Base-by-base conservation (phyloP, 2,113 vertebrate genomes). In the Solea solea region DNA sequence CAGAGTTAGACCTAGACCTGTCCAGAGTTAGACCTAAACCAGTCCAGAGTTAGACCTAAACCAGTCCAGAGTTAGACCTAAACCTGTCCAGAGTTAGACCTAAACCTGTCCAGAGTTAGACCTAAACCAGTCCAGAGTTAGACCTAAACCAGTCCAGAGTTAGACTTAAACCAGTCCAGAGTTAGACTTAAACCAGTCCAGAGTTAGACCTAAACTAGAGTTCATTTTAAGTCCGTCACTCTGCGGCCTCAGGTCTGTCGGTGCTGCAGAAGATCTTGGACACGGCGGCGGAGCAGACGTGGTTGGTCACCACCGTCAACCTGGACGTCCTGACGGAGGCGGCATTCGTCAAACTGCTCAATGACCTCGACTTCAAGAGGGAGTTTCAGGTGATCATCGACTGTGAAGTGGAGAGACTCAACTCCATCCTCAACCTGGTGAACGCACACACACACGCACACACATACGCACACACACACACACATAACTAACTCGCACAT, bases 291-390 rank as follows among this genome's bases (percentile, higher is more conserved):
- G 97, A 98, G 87, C 95, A 93, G 68, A 94, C 91, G 81, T 99
- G 97, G 97, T 95, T 96, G 92, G 97, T 99, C 74, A 99, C 97
- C 56, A 97, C 97, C 0, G 94, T 98, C 46, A 99, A 98, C 89
- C 87, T 98, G 84, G 92, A 98, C 86, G 93, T 94, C 0, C 95
- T 96, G 70, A 98, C 96, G 0, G 96, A 98, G 48, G 88, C 94
- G 1, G 93, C 94, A 5, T 97, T 98, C 83, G 63, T 96, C 55
- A 69, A 97, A 89, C 93, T 97, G 25, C 96, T 98, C 77, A 94
- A 96, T 51, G 96, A 99, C 83, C 90, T 99, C 72, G 96, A 96
- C 76, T 95, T 93, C 84, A 98, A 97, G 88, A 98, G 97, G 81
- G 97, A 98, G 50, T 91, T 95, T 51, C 94, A 95, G 76, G 94